phyloP scores from a whole-genome alignment of 1,140 invertebrate species.

The Bombus sibiricus region DNA sequence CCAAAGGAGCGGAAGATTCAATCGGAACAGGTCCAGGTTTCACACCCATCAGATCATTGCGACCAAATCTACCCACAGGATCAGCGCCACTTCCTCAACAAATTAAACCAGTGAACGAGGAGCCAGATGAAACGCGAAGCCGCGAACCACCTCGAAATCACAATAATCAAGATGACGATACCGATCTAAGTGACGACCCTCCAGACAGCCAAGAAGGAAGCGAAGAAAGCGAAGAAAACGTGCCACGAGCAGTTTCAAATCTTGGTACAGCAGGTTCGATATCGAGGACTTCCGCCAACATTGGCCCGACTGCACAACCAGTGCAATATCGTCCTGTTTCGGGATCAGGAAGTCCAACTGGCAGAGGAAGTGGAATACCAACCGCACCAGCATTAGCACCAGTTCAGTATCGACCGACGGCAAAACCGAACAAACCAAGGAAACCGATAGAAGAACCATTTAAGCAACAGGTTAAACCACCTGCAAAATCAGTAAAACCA shows the following conservation, averaged over 20 bases:
- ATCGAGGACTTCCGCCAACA: neutral
- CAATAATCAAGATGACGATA: conserved; percentile 61
- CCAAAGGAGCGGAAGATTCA: conserved; percentile 44
- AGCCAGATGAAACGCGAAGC: conserved; percentile 50
- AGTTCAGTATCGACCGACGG: conserved; percentile 70
- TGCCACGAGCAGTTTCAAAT: conserved; percentile 30
- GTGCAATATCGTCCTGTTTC: conserved; percentile 41
- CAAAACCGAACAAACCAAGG: conserved; percentile 61
- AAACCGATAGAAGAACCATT: conserved; percentile 63
- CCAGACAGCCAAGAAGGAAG: conserved; percentile 55
- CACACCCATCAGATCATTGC: conserved; percentile 1
- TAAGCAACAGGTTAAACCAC: conserved; percentile 59
- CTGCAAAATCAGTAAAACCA: conserved; percentile 61
- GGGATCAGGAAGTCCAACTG: conserved; percentile 3
- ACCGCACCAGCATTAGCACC: conserved; percentile 49
- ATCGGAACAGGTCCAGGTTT: conserved; percentile 35
- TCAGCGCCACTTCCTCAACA: conserved; percentile 58
- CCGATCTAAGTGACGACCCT: conserved; percentile 51
- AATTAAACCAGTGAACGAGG: conserved; percentile 73
- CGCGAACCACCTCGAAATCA: conserved; percentile 67
- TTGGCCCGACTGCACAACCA: conserved; percentile 1
- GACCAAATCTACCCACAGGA: conserved; percentile 20
- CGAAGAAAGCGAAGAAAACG: conserved; percentile 57
- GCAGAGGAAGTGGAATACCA: neutral
- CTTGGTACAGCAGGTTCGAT: neutral